Evolutionary conservation across 2,797 vertebrate species (phyloP).

Genomic region (Steatocranus sp.): DNA sequence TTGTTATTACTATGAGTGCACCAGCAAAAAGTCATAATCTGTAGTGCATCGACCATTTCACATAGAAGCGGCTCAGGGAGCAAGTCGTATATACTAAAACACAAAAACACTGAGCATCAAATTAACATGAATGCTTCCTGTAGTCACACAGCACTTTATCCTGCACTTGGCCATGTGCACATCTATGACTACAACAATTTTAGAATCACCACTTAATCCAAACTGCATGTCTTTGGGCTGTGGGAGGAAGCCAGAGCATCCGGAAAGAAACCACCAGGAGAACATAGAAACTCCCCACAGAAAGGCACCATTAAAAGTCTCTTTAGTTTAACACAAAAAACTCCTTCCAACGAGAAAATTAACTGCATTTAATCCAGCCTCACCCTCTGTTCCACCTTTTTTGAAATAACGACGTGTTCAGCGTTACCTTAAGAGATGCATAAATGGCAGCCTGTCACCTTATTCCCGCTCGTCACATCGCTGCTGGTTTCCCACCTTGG

Average conservation of each 20-base stretch:
- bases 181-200: background rate
- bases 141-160: background rate
- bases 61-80: background rate
- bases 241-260: background rate
- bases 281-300: background rate
- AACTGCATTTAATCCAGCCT: background rate
- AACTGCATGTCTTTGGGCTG: background rate
- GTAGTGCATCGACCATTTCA: background rate
- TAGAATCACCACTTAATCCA: background rate
- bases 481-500: background rate
- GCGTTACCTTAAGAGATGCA: background rate
- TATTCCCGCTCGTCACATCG: background rate
- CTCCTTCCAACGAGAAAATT: background rate
- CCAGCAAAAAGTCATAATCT: background rate
- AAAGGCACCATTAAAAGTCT: background rate
- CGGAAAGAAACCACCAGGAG: background rate
- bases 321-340: background rate
- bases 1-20: background rate
- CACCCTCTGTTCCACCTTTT: background rate
- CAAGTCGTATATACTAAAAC: background rate
- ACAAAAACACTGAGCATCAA: background rate
- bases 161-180: background rate
- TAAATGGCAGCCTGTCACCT: background rate
- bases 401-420: background rate
- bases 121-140: background rate